Conservation (phyloP, 2,113 vertebrate species). For the Polypterus senegalus region DNA sequence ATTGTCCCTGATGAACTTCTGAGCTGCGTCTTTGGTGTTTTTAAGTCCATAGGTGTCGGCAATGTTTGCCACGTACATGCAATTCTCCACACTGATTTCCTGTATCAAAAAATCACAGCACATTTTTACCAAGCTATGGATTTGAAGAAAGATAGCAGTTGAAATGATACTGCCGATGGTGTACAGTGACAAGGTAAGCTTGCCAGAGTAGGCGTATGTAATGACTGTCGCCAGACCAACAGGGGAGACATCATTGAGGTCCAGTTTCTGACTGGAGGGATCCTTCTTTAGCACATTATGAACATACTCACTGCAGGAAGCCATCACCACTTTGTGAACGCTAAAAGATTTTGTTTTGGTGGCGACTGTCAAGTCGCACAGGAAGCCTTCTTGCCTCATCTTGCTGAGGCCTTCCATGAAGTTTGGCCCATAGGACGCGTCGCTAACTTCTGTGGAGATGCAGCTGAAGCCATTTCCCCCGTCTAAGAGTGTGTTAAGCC, state of each 20-base stretch:
- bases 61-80: constrained; percentile 91
- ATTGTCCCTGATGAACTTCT: constrained; percentile 92
- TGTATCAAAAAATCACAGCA: constrained; percentile 91
- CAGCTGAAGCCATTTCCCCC: constrained; percentile 88
- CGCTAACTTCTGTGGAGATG: constrained; percentile 83
- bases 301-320: constrained; percentile 89
- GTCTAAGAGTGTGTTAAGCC: constrained; percentile 77
- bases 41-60: constrained; percentile 86
- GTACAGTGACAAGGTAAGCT: constrained; percentile 87
- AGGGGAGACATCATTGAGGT: constrained; percentile 80
- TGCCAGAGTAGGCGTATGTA: constrained; percentile 88
- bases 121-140: constrained; percentile 88
- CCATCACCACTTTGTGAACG: constrained; percentile 92
- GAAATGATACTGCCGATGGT: constrained; percentile 90
- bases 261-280: constrained; percentile 69
- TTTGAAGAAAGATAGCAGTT: constrained; percentile 78
- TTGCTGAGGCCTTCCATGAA: constrained; percentile 82
- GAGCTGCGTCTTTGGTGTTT: constrained; percentile 72
- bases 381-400: constrained; percentile 88
- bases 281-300: constrained; percentile 84
- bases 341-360: constrained; percentile 93
- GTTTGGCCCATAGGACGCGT: constrained; percentile 75
- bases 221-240: constrained; percentile 84
- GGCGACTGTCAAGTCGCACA: constrained; percentile 82
- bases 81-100: constrained; percentile 91